A percentile compares a stretch with the other conserved stretches of the same genome.
Conservation (phyloP, 2,113 vertebrate species). For the Nothobranchius furzeri region DNA sequence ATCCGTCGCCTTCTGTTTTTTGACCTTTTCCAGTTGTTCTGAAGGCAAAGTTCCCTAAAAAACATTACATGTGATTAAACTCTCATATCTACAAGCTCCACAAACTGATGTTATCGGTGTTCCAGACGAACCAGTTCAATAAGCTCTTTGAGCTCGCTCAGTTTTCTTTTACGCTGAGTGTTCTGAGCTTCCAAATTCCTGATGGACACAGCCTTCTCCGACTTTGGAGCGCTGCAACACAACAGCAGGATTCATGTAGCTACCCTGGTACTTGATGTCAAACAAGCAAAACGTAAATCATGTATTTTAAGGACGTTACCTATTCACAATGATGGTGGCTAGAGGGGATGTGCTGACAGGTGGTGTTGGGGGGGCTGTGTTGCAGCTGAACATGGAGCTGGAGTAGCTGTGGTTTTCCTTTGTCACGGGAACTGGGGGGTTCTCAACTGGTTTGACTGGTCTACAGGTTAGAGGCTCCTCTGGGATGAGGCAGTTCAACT, state of each 20-base stretch:
- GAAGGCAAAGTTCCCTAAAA: slow-evolving; percentile 82
- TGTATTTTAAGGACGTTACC: slow-evolving; percentile 40
- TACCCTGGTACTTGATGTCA: neutral
- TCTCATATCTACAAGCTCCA: neutral
- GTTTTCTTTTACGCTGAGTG: slow-evolving; percentile 93
- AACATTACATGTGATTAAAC: slow-evolving; percentile 21
- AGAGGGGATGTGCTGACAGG: slow-evolving; percentile 7
- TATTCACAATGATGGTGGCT: slow-evolving; percentile 31
- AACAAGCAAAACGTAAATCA: neutral
- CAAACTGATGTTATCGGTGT: neutral
- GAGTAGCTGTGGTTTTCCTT: slow-evolving; percentile 76
- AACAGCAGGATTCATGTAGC: neutral
- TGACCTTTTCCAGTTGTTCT: slow-evolving; percentile 81
- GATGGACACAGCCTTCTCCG: slow-evolving; percentile 84
- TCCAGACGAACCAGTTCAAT: slow-evolving; percentile 84
- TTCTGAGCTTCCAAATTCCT: slow-evolving; percentile 86
- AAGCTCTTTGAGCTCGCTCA: slow-evolving; percentile 79
- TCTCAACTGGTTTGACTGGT: slow-evolving; percentile 68
- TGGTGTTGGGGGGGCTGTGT: slow-evolving; percentile 80
- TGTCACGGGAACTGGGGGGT: slow-evolving; percentile 69
- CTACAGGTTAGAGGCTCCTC: slow-evolving; percentile 78
- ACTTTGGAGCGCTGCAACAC: slow-evolving; percentile 77
- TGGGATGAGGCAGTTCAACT: slow-evolving; percentile 86
- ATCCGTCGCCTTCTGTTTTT: slow-evolving; percentile 85
- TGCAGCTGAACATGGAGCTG: slow-evolving; percentile 76